Percentiles rank a stretch among this genome's conserved stretches.
Evolutionary conservation across 1,140 invertebrate genomes (phyloP).

Genomic region (Bombus superbus): DNA sequence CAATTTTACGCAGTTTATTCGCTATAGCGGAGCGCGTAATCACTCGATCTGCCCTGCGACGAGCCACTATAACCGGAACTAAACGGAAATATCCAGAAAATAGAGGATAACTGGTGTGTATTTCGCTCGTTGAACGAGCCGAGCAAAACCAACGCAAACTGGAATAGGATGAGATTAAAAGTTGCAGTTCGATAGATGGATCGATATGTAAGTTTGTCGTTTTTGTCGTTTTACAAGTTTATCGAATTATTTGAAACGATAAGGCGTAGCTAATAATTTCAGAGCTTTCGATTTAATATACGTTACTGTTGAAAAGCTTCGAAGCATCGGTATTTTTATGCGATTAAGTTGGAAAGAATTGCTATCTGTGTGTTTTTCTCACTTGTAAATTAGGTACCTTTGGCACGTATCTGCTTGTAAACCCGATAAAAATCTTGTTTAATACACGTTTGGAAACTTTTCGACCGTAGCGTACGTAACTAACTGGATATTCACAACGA

Average conservation of each 20-base stretch:
- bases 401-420: too few species aligned
- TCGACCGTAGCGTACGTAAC: neutral
- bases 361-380: too few species aligned
- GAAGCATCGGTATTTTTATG: too few species aligned
- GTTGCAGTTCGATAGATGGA: neutral
- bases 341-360: too few species aligned
- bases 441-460: neutral
- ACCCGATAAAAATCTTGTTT: too few species aligned
- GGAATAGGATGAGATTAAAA: neutral
- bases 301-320: fast-evolving
- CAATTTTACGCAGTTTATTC: conserved; percentile 80
- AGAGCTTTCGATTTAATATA: too few species aligned
- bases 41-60: conserved; percentile 73
- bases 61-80: conserved; percentile 37
- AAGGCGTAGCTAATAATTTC: neutral
- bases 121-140: conserved; percentile 22
- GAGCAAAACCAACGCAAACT: neutral
- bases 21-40: conserved; percentile 70
- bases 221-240: neutral
- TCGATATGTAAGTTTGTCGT: neutral
- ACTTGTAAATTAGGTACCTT: too few species aligned
- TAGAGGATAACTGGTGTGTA: conserved; percentile 27
- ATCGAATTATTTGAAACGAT: neutral
- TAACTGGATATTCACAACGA: too few species aligned
- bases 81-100: conserved; percentile 29